Percentiles rank a stretch among this genome's conserved stretches.
These are phyloP conservation scores for Lagopus leucura DNA, from an alignment of 2,113 vertebrate genomes.

Conservation along the genomic window DNA sequence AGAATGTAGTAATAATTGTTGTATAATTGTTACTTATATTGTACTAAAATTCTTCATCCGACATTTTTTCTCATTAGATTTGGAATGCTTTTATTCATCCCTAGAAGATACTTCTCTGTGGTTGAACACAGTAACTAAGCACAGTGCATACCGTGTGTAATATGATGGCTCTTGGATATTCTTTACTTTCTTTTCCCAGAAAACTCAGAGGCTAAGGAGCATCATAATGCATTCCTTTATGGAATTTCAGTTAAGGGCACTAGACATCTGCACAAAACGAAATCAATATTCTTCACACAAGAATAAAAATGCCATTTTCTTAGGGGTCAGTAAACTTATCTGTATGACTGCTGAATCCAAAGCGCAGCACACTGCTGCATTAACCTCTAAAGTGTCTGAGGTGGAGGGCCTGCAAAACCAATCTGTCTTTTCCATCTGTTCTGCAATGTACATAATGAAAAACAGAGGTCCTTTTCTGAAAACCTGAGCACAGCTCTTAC, in stretches of 20 bases:
- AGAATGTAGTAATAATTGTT: background rate
- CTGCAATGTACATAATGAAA: fast-evolving
- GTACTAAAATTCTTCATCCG: background rate
- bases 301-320: background rate
- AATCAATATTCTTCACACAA: background rate
- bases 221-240: background rate
- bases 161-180: background rate
- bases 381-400: fast-evolving
- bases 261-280: background rate
- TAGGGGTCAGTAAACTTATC: background rate
- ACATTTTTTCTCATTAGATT: background rate
- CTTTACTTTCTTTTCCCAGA: background rate
- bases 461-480: conserved; percentile 1
- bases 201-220: background rate
- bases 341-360: background rate
- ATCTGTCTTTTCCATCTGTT: background rate
- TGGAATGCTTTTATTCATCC: background rate
- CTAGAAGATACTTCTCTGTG: background rate
- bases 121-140: background rate
- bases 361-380: background rate
- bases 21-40: background rate
- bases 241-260: background rate
- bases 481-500: background rate
- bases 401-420: background rate
- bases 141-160: background rate